Conservation (phyloP, 2,113 vertebrate genomes). For the Myanophis thanlyinensis region DNA sequence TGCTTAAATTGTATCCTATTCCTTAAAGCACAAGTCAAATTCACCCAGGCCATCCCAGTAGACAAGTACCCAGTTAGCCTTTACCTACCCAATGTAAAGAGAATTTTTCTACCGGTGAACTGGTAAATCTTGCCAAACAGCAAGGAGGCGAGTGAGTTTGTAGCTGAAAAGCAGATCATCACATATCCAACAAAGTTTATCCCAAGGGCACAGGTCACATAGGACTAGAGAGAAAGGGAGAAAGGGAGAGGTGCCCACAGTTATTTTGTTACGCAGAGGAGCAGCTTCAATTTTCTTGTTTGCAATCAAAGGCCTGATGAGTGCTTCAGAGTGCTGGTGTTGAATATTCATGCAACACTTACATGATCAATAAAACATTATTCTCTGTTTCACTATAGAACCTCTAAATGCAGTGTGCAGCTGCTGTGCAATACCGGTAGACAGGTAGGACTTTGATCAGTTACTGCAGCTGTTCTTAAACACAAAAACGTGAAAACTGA, state of each 20-base stretch:
- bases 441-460: not conserved
- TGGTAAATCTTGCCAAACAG: constrained; percentile 81
- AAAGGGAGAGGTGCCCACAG: not conserved
- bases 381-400: not conserved
- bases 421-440: not conserved
- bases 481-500: not conserved
- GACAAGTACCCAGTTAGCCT: not conserved
- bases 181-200: constrained; percentile 85
- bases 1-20: not conserved
- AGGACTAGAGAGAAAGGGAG: constrained; percentile 73
- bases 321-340: not conserved
- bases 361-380: constrained; percentile 6
- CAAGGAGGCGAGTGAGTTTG: constrained; percentile 82
- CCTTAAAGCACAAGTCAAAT: not conserved
- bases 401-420: not conserved
- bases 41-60: not conserved
- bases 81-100: constrained; percentile 84
- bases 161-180: constrained; percentile 91
- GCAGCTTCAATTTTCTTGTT: constrained; percentile 1
- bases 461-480: not conserved
- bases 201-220: constrained; percentile 87
- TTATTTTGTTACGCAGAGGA: not conserved
- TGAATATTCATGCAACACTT: constrained; percentile 24
- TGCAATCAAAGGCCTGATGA: constrained; percentile 8
- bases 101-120: constrained; percentile 75